Conservation (phyloP, 2,797 vertebrate species). For the Rallus crepitans region DNA sequence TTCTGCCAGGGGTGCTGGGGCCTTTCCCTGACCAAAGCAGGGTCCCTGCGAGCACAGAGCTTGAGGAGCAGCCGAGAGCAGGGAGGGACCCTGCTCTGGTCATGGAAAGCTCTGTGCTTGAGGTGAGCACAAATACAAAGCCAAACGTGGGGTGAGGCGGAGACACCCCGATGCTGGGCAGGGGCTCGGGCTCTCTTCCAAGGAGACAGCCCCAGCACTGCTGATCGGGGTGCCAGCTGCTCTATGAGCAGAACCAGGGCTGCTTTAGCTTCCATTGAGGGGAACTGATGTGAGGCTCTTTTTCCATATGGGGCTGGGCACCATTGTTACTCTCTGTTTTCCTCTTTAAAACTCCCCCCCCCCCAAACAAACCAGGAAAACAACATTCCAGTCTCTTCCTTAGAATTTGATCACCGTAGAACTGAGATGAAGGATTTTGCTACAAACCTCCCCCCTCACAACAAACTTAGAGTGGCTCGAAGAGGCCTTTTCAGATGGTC, state of each 20-base stretch:
- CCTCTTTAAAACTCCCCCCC: neutral
- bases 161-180: neutral
- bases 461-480: neutral
- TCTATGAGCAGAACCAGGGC: accelerated
- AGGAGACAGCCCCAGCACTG: accelerated
- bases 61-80: too few relatives aligned
- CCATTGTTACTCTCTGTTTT: neutral
- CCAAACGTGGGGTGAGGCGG: accelerated
- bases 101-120: too few relatives aligned
- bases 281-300: neutral
- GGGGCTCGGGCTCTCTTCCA: accelerated
- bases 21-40: accelerated
- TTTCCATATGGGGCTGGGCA: neutral
- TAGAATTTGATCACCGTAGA: neutral
- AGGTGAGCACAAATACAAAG: neutral
- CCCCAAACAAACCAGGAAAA: neutral
- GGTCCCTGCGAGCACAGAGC: too few relatives aligned
- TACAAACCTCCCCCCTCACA: accelerated
- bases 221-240: neutral
- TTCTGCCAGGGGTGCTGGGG: neutral
- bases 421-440: neutral
- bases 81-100: too few relatives aligned
- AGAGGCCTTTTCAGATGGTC: neutral
- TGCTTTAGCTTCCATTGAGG: neutral
- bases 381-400: neutral